phyloP scores from a whole-genome alignment of 2,797 vertebrate genomes.

The Oreortyx pictus region DNA sequence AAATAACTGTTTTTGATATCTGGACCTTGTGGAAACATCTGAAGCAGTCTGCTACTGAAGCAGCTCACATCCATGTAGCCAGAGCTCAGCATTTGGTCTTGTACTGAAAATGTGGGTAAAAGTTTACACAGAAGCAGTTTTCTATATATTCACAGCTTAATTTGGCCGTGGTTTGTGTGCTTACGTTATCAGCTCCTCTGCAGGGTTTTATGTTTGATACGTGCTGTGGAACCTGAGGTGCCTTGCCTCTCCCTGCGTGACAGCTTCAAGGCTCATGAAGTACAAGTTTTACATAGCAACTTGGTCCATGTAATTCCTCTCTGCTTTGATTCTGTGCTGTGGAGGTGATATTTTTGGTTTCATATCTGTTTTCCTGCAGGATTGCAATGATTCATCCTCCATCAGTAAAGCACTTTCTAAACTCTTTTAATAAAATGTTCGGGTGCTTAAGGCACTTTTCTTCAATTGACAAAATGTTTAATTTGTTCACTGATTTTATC shows the following conservation, averaged over 20 bases:
- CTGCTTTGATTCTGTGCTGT: not conserved
- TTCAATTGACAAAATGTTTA: not conserved
- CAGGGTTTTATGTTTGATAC: not conserved
- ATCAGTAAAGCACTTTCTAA: not conserved
- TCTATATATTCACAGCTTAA: not conserved
- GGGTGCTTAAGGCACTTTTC: not conserved
- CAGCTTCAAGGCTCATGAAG: not conserved
- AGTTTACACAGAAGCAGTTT: not conserved
- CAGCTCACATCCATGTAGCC: not conserved
- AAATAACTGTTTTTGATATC: not conserved
- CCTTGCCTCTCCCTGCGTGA: not conserved
- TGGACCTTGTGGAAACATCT: not conserved
- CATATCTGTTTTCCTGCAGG: not conserved
- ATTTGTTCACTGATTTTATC: slow-evolving; percentile 9
- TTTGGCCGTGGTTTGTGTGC: not conserved
- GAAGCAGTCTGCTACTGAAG: not conserved
- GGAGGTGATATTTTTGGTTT: slow-evolving; percentile 12
- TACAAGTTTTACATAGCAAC: not conserved
- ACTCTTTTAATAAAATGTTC: not conserved
- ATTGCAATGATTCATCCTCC: not conserved
- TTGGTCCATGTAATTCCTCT: not conserved
- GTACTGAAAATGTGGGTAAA: not conserved
- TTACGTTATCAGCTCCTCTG: fast-evolving
- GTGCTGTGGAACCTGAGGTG: not conserved
- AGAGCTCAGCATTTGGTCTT: not conserved